Evolutionary conservation across 2,888 invertebrate genomes (phyloP).

Genomic region (Diloba caeruleocephala): DNA sequence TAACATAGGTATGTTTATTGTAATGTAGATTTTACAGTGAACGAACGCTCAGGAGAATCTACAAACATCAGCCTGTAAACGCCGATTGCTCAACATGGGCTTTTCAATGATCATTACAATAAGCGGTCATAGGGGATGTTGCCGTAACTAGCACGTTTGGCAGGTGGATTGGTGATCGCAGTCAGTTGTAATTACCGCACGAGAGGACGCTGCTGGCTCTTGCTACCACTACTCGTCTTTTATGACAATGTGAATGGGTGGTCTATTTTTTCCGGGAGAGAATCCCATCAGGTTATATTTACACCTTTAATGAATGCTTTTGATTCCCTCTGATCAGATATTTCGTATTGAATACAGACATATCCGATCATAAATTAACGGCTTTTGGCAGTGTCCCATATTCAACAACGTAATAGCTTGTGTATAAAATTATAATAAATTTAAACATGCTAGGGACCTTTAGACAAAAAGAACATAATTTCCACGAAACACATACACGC

Average conservation of each 20-base stretch:
- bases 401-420: constrained; percentile 32
- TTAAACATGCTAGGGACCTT: constrained; percentile 9
- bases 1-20: constrained; percentile 18
- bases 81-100: no score
- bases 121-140: no score
- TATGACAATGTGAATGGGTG: no score
- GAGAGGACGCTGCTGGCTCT: no score
- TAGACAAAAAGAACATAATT: constrained; percentile 23
- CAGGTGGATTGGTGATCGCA: no score
- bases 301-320: constrained; percentile 21
- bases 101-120: no score
- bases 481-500: constrained; percentile 19
- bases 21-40: constrained; percentile 9
- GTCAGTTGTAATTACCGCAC: no score
- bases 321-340: constrained; percentile 32
- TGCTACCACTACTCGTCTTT: no score
- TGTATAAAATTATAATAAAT: constrained; percentile 44
- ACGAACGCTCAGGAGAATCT: background rate
- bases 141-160: no score
- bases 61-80: no score
- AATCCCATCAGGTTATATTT: constrained; percentile 5
- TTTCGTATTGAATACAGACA: constrained; percentile 44
- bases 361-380: constrained; percentile 47
- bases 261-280: no score
- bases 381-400: constrained; percentile 49